Percentiles rank a stretch among this genome's conserved stretches.
These are phyloP conservation scores for Xestobium rufovillosum DNA, from an alignment of 2,888 invertebrate species.

Conservation along the genomic window DNA sequence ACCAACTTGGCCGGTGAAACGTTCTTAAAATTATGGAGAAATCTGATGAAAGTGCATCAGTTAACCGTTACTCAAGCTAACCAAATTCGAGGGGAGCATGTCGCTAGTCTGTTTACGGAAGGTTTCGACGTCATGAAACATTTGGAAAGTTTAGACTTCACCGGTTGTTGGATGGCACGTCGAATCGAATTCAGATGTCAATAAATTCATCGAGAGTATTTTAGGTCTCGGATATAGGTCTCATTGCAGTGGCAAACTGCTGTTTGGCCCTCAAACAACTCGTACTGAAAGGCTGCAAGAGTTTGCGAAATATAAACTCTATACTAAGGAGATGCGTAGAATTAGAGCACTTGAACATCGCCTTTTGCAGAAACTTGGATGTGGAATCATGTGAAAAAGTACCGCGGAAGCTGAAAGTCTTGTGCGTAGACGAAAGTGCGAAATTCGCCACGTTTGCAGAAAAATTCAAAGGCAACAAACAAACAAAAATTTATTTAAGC, in stretches of 20 bases:
- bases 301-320: constrained; percentile 19
- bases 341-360: constrained; percentile 24
- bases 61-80: constrained; percentile 27
- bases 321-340: constrained; percentile 23
- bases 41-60: constrained; percentile 22
- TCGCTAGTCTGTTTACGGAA: constrained; percentile 20
- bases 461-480: too few species aligned
- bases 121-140: constrained; percentile 21
- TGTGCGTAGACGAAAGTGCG: too few species aligned
- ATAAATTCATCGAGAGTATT: background rate
- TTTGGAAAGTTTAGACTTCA: constrained; percentile 25
- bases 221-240: background rate
- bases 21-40: constrained; percentile 22
- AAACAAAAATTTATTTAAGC: too few species aligned
- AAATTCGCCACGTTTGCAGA: too few species aligned
- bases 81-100: constrained; percentile 23
- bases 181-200: too few species aligned
- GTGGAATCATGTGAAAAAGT: too few species aligned
- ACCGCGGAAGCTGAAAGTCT: too few species aligned
- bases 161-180: constrained; percentile 27
- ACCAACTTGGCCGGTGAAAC: constrained; percentile 25
- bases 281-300: constrained; percentile 27
- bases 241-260: constrained; percentile 21
- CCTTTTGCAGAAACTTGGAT: constrained; percentile 24
- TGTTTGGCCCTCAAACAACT: constrained; percentile 24